Conservation (phyloP, 2,797 vertebrate species). For the Ptychadena robeensis region DNA sequence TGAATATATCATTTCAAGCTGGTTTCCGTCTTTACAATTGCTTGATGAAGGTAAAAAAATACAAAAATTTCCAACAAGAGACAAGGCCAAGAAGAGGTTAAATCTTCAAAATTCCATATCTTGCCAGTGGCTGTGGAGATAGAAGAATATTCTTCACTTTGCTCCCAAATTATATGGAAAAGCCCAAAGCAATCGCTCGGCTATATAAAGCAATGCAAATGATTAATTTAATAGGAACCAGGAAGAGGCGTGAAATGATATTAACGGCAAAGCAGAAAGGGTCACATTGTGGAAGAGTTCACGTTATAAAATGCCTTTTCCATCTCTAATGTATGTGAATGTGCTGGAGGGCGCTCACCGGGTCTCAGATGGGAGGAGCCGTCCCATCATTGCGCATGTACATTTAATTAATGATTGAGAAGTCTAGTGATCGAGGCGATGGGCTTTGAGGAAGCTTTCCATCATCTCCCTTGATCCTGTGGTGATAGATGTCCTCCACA, state of each 20-base stretch:
- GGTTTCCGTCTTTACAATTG: neutral
- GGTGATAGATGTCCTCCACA: neutral
- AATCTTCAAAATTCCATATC: neutral
- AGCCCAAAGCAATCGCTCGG: conserved; percentile 23
- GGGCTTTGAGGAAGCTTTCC: neutral
- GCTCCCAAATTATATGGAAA: conserved; percentile 30
- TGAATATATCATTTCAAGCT: too few relatives aligned
- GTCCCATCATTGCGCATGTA: neutral
- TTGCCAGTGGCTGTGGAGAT: neutral
- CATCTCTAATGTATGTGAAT: neutral
- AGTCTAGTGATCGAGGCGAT: neutral
- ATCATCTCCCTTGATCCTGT: neutral
- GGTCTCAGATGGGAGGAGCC: neutral
- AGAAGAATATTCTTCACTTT: conserved; percentile 1
- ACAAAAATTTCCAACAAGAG: neutral
- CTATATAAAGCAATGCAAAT: conserved; percentile 43
- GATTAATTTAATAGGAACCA: conserved; percentile 24
- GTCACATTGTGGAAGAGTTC: neutral
- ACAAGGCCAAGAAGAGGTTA: conserved; percentile 20
- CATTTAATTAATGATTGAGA: neutral
- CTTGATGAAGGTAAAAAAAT: neutral
- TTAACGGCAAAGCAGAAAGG: conserved; percentile 19
- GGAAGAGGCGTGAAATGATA: conserved; percentile 39
- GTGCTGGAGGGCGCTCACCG: conserved; percentile 16
- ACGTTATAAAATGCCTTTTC: conserved; percentile 17